These are phyloP conservation scores for Scolopax mira DNA, from an alignment of 2,113 vertebrate genomes.

Conservation along the genomic window DNA sequence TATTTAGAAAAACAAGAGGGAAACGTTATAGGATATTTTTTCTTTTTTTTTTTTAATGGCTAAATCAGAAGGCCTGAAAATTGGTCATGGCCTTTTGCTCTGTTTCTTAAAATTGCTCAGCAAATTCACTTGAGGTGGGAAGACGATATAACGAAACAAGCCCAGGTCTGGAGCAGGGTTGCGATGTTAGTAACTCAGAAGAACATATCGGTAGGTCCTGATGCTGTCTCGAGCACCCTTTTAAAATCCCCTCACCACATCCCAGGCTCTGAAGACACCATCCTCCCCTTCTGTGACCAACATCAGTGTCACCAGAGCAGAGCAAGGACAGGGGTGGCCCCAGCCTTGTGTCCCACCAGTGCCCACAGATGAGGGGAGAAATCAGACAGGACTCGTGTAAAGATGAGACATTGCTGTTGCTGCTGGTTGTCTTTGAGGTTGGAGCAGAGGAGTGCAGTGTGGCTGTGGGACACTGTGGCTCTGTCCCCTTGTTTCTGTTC, in stretches of 20 bases:
- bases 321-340: neutral
- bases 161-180: neutral
- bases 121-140: neutral
- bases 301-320: neutral
- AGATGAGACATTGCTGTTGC: neutral
- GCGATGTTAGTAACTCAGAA: neutral
- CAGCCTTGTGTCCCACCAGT: neutral
- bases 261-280: neutral
- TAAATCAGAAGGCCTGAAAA: conserved; percentile 47
- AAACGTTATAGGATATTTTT: neutral
- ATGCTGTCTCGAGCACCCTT: accelerated
- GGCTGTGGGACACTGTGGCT: neutral
- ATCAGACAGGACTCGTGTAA: neutral
- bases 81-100: neutral
- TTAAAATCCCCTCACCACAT: neutral
- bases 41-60: conserved; percentile 8
- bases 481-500: neutral
- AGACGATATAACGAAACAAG: neutral
- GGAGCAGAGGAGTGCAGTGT: neutral
- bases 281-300: accelerated
- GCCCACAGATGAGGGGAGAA: accelerated
- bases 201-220: neutral
- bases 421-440: neutral
- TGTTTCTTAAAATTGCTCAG: neutral
- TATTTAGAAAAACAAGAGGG: conserved; percentile 72